Percentiles rank a stretch among this genome's conserved stretches.
Evolutionary conservation across 2,113 vertebrate species (phyloP).

Genomic region (Triplophysa dalaica): DNA sequence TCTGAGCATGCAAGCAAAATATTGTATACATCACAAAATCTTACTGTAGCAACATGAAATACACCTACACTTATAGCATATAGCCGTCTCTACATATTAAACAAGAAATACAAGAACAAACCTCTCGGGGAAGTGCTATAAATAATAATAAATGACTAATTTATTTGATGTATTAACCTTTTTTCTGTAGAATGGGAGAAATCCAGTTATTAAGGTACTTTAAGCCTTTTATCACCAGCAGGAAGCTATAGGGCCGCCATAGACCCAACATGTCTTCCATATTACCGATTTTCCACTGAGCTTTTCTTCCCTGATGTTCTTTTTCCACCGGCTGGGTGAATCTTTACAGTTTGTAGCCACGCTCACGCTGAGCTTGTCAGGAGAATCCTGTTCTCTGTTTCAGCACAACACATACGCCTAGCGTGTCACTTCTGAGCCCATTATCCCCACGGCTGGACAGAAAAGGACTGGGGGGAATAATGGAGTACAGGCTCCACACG

Average conservation of each 20-base stretch:
- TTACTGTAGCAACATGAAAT: too few relatives aligned
- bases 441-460: conserved; percentile 8
- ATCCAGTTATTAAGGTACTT: conserved; percentile 7
- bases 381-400: conserved; percentile 11
- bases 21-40: too few relatives aligned
- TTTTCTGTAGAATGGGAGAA: background rate
- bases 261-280: background rate
- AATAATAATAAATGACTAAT: background rate
- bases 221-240: background rate
- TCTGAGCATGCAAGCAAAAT: too few relatives aligned
- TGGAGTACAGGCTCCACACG: conserved; percentile 8
- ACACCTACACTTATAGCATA: too few relatives aligned
- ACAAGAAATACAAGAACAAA: too few relatives aligned
- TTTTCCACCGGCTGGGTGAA: background rate
- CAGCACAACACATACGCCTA: background rate
- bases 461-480: conserved; percentile 22
- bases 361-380: conserved; percentile 31
- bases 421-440: conserved; percentile 34
- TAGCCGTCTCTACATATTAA: too few relatives aligned
- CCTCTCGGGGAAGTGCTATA: too few relatives aligned
- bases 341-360: conserved; percentile 5
- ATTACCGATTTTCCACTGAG: conserved; percentile 22
- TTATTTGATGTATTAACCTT: background rate
- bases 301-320: background rate
- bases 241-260: background rate